These are phyloP conservation scores for Resseliella maxima DNA, from an alignment of 2,888 invertebrate genomes.

Conservation along the genomic window DNA sequence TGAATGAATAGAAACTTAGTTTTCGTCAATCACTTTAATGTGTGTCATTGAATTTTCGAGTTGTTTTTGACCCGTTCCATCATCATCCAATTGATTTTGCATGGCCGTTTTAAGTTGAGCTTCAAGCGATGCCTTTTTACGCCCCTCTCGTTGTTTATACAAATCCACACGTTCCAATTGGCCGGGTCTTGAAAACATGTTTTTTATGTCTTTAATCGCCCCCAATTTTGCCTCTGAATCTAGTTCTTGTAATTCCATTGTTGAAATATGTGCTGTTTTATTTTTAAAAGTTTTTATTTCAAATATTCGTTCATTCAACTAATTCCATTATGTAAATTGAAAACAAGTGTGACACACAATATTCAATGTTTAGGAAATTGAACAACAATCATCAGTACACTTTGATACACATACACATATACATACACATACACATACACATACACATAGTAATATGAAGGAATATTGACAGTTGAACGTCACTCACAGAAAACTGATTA, in stretches of 20 bases:
- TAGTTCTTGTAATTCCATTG: constrained; percentile 73
- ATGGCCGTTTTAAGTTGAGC: constrained; percentile 90
- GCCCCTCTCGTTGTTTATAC: constrained; percentile 65
- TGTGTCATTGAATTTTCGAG: constrained; percentile 87
- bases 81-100: constrained; percentile 97
- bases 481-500: no score
- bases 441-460: background rate
- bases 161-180: constrained; percentile 87
- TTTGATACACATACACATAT: background rate
- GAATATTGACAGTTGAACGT: no score
- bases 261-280: no score
- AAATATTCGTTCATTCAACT: no score
- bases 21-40: constrained; percentile 77
- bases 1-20: no score
- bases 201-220: constrained; percentile 87
- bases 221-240: constrained; percentile 82
- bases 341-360: background rate
- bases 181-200: constrained; percentile 93
- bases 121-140: constrained; percentile 66
- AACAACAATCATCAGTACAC: background rate
- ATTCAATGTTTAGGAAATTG: background rate
- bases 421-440: background rate
- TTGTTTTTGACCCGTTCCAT: constrained; percentile 91
- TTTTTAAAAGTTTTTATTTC: no score
- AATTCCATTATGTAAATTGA: no score